phyloP scores from a whole-genome alignment of 2,113 vertebrate genomes.

The Eonycteris spelaea region DNA sequence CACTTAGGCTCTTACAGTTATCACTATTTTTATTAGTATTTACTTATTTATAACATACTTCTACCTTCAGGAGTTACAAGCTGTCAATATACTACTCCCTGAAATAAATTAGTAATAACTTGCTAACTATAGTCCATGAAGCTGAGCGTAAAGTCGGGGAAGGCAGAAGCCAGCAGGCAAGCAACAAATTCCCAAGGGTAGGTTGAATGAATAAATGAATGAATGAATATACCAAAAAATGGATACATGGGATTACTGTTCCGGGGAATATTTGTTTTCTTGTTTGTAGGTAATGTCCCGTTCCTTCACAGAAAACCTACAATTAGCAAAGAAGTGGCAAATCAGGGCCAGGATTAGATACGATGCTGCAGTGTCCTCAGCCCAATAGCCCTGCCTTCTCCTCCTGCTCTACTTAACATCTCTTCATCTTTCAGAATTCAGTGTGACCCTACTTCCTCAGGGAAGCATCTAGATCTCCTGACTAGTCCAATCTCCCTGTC shows the following conservation, averaged over 20 bases:
- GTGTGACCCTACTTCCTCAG: neutral
- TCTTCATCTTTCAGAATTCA: neutral
- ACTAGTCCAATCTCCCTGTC: neutral
- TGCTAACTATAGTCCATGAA: neutral
- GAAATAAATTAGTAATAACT: conserved; percentile 19
- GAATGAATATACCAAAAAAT: neutral
- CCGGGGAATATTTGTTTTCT: neutral
- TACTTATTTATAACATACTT: conserved; percentile 26
- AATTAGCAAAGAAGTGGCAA: neutral
- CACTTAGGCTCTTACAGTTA: neutral
- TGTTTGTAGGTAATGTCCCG: neutral
- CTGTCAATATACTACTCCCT: neutral
- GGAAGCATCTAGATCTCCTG: neutral
- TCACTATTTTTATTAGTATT: neutral
- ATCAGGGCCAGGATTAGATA: neutral
- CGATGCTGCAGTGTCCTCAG: neutral
- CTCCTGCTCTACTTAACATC: neutral
- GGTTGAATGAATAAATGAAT: neutral
- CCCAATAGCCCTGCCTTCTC: neutral
- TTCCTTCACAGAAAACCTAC: neutral
- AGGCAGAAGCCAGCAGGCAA: neutral
- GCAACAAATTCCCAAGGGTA: neutral
- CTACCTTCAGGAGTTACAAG: neutral
- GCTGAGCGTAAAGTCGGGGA: neutral
- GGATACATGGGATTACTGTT: neutral